Conservation (phyloP, 2,113 vertebrate genomes). For the Epinephelus fuscoguttatus region DNA sequence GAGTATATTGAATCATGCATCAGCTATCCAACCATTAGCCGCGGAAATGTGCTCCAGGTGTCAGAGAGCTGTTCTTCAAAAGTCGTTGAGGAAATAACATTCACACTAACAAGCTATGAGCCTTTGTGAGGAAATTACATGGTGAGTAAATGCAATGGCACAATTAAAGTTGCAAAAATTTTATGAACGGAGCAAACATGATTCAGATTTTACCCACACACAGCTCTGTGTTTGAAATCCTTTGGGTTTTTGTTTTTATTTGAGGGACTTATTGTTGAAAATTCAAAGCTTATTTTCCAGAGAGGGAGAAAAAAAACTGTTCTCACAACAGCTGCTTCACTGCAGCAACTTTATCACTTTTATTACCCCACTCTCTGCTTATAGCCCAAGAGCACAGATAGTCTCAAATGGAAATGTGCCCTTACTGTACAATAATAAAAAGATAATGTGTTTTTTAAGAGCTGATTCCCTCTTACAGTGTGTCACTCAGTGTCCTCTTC, state of each 20-base stretch:
- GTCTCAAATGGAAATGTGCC: constrained; percentile 5
- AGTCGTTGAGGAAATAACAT: neutral
- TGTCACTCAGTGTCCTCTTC: neutral
- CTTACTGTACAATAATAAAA: constrained; percentile 1
- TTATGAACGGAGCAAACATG: neutral
- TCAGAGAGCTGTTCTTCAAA: neutral
- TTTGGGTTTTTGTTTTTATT: neutral
- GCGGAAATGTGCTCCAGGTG: neutral
- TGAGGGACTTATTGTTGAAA: constrained; percentile 5
- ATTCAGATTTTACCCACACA: constrained; percentile 1
- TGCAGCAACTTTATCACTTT: constrained; percentile 14
- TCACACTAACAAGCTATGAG: neutral
- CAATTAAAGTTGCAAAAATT: neutral
- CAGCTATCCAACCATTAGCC: neutral
- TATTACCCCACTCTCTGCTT: neutral
- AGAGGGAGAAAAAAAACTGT: neutral
- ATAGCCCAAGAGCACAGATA: neutral
- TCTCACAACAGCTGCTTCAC: constrained; percentile 1
- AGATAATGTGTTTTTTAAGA: neutral
- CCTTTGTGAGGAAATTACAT: neutral
- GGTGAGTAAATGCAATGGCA: neutral
- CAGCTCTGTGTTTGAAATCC: neutral
- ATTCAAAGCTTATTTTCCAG: constrained; percentile 20
- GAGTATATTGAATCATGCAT: constrained; percentile 8
- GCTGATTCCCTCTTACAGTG: neutral